Conservation (phyloP, 2,888 invertebrate species). For the Parasteatoda lunata region DNA sequence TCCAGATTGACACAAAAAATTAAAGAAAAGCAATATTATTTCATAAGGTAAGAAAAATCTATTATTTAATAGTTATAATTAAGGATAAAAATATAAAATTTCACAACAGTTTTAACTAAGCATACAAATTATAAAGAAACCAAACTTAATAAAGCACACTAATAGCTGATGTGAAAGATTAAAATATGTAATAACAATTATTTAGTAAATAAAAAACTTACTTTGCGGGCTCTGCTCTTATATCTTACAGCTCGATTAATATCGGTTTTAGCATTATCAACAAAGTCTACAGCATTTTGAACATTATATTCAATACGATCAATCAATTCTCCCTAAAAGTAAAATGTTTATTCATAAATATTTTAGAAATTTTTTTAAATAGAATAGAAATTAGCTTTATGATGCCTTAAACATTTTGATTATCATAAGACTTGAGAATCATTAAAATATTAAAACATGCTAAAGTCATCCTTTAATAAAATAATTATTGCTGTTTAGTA, state of each 20-base stretch:
- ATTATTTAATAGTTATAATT: background rate
- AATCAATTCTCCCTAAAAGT: constrained; percentile 78
- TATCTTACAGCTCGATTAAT: constrained; percentile 78
- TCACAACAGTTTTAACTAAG: background rate
- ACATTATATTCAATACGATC: constrained; percentile 79
- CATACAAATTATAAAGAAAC: background rate
- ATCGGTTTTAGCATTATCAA: constrained; percentile 77
- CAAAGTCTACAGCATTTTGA: constrained; percentile 78
- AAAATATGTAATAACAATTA: background rate
- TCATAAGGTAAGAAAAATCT: background rate
- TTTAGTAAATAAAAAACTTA: constrained; percentile 15
- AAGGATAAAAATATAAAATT: background rate
- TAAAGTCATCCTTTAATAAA: too few species aligned
- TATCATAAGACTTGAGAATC: too few species aligned
- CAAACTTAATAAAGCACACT: background rate
- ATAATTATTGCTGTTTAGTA: too few species aligned
- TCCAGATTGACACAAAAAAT: background rate
- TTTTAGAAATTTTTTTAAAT: too few species aligned
- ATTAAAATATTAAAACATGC: too few species aligned
- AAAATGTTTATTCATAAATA: background rate
- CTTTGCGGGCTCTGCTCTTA: constrained; percentile 77
- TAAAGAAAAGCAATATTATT: background rate
- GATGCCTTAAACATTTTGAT: too few species aligned
- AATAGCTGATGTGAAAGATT: background rate
- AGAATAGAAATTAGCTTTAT: too few species aligned